A percentile compares a stretch with the other conserved stretches of the same genome.
Conservation (phyloP, 2,797 vertebrate species). For the Eidolon dupreanum region DNA sequence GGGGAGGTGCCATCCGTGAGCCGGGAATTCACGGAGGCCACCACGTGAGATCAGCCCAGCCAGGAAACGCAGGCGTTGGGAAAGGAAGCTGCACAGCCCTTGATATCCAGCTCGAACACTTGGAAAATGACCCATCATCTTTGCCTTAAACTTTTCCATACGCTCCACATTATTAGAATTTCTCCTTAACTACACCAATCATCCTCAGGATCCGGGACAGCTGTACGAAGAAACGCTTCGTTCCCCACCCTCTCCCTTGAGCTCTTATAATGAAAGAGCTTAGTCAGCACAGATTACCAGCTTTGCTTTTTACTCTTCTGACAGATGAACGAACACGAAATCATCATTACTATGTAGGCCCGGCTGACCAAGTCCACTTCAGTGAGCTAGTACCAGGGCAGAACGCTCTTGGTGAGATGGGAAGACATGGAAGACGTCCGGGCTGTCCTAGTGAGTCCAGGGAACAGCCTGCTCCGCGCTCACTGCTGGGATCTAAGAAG, state of each 20-base stretch:
- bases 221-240: constrained; percentile 52
- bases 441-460: not conserved
- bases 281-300: constrained; percentile 74
- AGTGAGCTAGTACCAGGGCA: constrained; percentile 8
- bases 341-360: not conserved
- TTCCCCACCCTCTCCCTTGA: constrained; percentile 77
- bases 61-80: not conserved
- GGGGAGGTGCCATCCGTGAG: not conserved
- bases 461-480: not conserved
- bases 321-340: constrained; percentile 63
- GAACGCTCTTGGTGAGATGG: not conserved
- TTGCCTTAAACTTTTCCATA: constrained; percentile 78
- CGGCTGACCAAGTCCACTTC: constrained; percentile 35
- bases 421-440: not conserved
- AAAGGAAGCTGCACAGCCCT: not conserved
- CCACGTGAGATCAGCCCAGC: not conserved
- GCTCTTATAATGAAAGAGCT: constrained; percentile 73
- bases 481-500: not conserved
- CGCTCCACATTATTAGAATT: constrained; percentile 56
- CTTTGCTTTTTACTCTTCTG: constrained; percentile 62
- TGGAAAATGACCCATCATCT: constrained; percentile 65
- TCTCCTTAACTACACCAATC: constrained; percentile 71
- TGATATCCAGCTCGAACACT: constrained; percentile 39
- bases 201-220: constrained; percentile 69
- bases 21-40: not conserved